Base-by-base conservation (phyloP, 2,113 vertebrate species). In the Zapus hudsonius region DNA sequence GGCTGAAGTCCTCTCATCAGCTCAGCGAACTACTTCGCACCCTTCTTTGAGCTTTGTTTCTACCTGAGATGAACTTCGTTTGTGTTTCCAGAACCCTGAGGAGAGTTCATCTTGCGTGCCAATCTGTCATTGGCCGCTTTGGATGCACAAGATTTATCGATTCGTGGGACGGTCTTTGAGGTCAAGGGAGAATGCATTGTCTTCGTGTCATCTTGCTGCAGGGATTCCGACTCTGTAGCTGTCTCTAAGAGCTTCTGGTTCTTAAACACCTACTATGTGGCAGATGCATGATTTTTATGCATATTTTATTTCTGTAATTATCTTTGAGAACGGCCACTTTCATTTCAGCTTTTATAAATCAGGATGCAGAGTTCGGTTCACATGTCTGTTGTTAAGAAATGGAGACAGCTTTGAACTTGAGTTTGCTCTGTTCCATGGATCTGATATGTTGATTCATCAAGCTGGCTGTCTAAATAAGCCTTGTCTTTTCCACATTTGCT, bases 401-500 rank as follows among this genome's bases (percentile, higher is more conserved):
- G 17, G 79, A 82, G 44, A 19, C 90, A 84, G 78, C 29, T 74
- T 75, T 42, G 59, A 87, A 84, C 57, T 73, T 59, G 36, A 1
- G 0, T 75, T 94, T 94, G 13, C 66, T 61, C 42, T 76, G 10
- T 63, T 69, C 36, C 31, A 67, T 67, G 57, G 33, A 66, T 74
- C 55, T 69, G 47, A 85, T 74, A 36, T 42, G 87, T 89, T 90
- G 31, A 84, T 73, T 87, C 75, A 29, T 84, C 61, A 87, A 57
- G 47, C 19, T 75, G 80, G 67, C 63, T 92, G 94, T 91, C 55
- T 90, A 92, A 93, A 78, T 61, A 91, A 81, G 73, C 19, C 4
- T 31, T 6, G 0, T 76, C 95, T 93, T 87, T 95, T 82, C 90
- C 93, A 84, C 91, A 87, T 90, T 91, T 93, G 82, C 59, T 87